Conservation (phyloP, 1,140 invertebrate genomes). For the Hormaphis cornu region DNA sequence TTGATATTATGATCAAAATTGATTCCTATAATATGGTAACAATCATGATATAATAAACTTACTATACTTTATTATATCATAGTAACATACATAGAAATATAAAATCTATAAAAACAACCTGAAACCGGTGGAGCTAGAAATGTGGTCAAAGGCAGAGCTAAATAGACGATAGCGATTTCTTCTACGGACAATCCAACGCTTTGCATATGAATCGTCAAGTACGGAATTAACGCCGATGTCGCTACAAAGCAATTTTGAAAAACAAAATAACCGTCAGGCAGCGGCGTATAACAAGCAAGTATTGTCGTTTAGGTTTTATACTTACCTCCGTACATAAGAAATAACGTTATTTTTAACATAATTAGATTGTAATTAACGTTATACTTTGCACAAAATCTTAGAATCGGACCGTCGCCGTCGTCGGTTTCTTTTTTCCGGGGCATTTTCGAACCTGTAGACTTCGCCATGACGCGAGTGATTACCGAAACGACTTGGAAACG, state of each 20-base stretch:
- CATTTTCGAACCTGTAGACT: slow-evolving; percentile 13
- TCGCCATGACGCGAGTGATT: not conserved
- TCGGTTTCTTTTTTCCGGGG: not conserved
- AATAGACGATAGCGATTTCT: slow-evolving; percentile 74
- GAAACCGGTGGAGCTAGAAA: slow-evolving; percentile 69
- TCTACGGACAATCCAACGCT: slow-evolving; percentile 71
- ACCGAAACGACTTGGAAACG: not conserved
- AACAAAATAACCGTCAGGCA: not conserved
- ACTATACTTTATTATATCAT: too few species aligned
- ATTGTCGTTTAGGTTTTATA: too few species aligned
- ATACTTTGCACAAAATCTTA: slow-evolving; percentile 38
- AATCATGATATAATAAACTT: not conserved
- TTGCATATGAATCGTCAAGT: slow-evolving; percentile 78
- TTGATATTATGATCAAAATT: too few species aligned
- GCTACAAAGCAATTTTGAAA: slow-evolving; percentile 47
- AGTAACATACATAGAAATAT: too few species aligned
- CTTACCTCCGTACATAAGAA: slow-evolving; percentile 68
- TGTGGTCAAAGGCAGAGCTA: slow-evolving; percentile 68
- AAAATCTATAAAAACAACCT: slow-evolving; percentile 45
- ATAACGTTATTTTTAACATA: slow-evolving; percentile 67
- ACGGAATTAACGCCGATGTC: slow-evolving; percentile 67
- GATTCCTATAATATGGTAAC: too few species aligned
- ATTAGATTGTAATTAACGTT: slow-evolving; percentile 60
- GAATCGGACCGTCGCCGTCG: not conserved
- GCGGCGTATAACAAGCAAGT: not conserved